Evolutionary conservation across 2,797 vertebrate genomes (phyloP), one percentile per base, ranked within the genome.

Genomic region (Odontamblyopus lacepedii): DNA sequence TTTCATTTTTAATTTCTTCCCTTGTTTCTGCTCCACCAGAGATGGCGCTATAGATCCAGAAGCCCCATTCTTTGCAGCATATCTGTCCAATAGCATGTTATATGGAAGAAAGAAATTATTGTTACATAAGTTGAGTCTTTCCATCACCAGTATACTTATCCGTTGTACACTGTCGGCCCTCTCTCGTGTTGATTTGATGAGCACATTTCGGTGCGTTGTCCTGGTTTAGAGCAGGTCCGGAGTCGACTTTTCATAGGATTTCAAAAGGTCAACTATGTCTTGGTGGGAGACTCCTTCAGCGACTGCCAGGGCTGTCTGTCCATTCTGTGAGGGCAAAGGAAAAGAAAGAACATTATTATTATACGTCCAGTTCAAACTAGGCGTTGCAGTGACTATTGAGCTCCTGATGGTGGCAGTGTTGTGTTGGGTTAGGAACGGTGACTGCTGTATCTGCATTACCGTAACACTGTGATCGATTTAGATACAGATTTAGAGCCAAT

Each of bases 261-360:
- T 93, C 70, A 95, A 88, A 41, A 94, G 92, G 69, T 92, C 86
- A 18, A 92, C 23, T 26, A 95, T 87, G 13, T 95, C 94, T 41
- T 87, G 81, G 77, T 94, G 92, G 78, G 92, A 83, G 61, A 90
- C 81, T 75, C 78, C 87, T 16, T 85, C 82, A 7, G 94, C 93
- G 71, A 91, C 84, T 2, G 74, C 81, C 76, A 85, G 79, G 2
- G 94, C 94, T 7, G 90, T 93, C 71, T 93, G 89, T 64, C 90
- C 92, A 6, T 93, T 89, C 94, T 95, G 76, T 3, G 53, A 35
- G 48, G 27, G 16, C 30, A 70, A 32, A 32, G 27, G n/a, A 67
- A 69, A n/a, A 75, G 11, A 73, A 7, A 73, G 30, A 63, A 23
- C 65, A 26, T 56, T 26, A 41, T 12, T 32, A 1, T 44, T 41